Percentiles rank a stretch among this genome's conserved stretches.
Evolutionary conservation across 23 tunicate genomes (phyloP).

Genomic region (Trididemnum clinides): DNA sequence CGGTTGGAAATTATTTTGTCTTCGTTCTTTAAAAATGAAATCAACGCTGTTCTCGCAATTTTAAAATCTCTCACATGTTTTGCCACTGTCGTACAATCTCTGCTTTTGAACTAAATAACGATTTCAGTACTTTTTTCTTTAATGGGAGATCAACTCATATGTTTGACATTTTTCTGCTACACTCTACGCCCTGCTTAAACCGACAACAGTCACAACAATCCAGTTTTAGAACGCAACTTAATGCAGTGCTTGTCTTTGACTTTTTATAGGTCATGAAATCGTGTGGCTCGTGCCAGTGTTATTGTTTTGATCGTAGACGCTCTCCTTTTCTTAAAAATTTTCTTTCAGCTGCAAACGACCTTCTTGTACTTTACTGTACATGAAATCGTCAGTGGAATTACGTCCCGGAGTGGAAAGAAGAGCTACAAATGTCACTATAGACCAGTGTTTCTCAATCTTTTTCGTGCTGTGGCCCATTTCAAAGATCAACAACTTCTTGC

Average conservation of each 20-base stretch:
- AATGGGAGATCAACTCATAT: not conserved
- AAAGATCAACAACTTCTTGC: no score
- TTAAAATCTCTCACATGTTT: constrained; percentile 12
- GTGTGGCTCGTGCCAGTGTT: not conserved
- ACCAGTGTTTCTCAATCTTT: no score
- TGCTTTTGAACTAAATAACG: not conserved
- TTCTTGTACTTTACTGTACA: not conserved
- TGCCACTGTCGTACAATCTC: not conserved
- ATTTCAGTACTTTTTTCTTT: no score
- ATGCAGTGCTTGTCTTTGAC: not conserved
- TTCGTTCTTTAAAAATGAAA: constrained; percentile 17
- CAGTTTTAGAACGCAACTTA: not conserved
- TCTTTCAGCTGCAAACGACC: not conserved
- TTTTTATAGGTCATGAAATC: not conserved
- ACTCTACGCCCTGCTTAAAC: no score
- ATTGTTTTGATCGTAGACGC: not conserved
- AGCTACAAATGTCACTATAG: not conserved
- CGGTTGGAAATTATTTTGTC: not conserved
- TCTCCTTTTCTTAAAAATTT: no score
- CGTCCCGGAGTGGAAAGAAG: not conserved
- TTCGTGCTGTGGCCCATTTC: no score
- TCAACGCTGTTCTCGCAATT: constrained; percentile 19
- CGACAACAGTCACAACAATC: constrained; percentile 1
- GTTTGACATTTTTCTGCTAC: not conserved
- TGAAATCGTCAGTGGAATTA: not conserved